Percentiles rank a stretch among this genome's conserved stretches.
These are phyloP conservation scores for Sebastes fasciatus DNA, from an alignment of 2,113 vertebrate genomes.

Conservation along the genomic window DNA sequence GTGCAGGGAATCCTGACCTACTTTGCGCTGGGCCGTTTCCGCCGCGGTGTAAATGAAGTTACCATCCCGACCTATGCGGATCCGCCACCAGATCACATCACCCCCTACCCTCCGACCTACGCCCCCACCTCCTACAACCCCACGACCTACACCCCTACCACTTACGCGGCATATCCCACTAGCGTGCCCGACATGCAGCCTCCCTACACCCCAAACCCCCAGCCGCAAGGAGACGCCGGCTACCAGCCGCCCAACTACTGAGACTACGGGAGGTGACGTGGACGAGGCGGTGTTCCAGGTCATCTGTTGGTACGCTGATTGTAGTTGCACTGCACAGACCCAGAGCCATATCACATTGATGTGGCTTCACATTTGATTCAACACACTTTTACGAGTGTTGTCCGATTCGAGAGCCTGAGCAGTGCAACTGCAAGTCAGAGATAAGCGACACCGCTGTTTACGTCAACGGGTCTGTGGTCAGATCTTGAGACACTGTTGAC, in stretches of 20 bases:
- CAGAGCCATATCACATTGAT: constrained; percentile 58
- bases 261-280: constrained; percentile 57
- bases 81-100: constrained; percentile 73
- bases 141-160: constrained; percentile 79
- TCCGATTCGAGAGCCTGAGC: constrained; percentile 34
- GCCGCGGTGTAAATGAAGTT: constrained; percentile 86
- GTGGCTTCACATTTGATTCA: constrained; percentile 40
- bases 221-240: constrained; percentile 72
- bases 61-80: constrained; percentile 83
- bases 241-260: constrained; percentile 91
- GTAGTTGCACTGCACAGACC: constrained; percentile 48
- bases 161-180: constrained; percentile 89
- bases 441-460: constrained; percentile 43
- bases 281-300: constrained; percentile 22
- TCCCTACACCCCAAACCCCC: constrained; percentile 79
- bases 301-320: constrained; percentile 17
- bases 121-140: constrained; percentile 75
- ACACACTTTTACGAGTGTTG: background rate
- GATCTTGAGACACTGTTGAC: constrained; percentile 43
- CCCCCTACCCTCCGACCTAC: constrained; percentile 81
- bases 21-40: constrained; percentile 88
- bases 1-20: constrained; percentile 86
- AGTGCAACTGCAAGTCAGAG: constrained; percentile 43
- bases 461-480: constrained; percentile 30
- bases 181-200: constrained; percentile 81